Evolutionary conservation across 2,888 invertebrate species (phyloP).

Genomic region (Altica lythri): DNA sequence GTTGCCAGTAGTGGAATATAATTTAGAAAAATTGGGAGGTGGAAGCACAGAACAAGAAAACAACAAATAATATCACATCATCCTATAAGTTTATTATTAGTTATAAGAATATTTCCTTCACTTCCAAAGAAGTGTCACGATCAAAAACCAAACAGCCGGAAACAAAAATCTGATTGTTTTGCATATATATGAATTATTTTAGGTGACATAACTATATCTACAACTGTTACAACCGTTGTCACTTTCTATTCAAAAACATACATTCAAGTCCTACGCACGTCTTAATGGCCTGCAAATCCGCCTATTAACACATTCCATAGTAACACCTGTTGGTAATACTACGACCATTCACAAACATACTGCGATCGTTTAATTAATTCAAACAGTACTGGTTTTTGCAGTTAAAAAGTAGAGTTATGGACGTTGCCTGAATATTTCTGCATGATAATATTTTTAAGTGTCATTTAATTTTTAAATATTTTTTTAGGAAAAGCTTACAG

Average conservation of each 20-base stretch:
- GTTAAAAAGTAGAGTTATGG: background rate
- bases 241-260: slow-evolving; percentile 6
- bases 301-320: slow-evolving; percentile 7
- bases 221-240: slow-evolving; percentile 5
- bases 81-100: too few relatives aligned
- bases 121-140: background rate
- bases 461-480: too few relatives aligned
- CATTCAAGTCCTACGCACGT: slow-evolving; percentile 9
- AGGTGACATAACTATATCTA: too few relatives aligned
- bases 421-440: background rate
- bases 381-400: background rate
- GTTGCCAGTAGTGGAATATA: too few relatives aligned
- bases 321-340: slow-evolving; percentile 1
- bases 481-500: slow-evolving; percentile 70
- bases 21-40: too few relatives aligned
- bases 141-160: background rate
- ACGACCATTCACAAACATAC: background rate
- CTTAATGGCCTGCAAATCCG: slow-evolving; percentile 8
- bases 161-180: slow-evolving; percentile 1
- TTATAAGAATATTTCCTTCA: too few relatives aligned
- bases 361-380: background rate
- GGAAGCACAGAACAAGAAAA: too few relatives aligned
- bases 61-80: too few relatives aligned
- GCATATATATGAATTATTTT: too few relatives aligned
- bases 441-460: background rate